Percentiles rank a stretch among this genome's conserved stretches.
Conservation (phyloP, 2,113 vertebrate genomes). For the Mesoclemmys tuberculata region DNA sequence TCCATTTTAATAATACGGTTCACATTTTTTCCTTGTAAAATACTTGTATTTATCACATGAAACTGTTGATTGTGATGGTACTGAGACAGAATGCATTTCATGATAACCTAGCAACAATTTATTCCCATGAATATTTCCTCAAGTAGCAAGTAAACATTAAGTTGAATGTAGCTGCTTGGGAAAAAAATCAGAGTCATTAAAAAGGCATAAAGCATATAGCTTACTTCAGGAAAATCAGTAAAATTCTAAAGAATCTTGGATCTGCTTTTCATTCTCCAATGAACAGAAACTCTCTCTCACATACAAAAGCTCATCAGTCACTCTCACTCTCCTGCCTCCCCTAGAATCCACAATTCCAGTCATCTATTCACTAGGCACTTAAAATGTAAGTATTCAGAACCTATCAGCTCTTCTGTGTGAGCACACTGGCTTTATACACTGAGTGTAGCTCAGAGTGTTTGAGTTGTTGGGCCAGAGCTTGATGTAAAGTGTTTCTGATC, state of each 20-base stretch:
- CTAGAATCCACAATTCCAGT: background rate
- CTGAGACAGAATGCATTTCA: slow-evolving; percentile 34
- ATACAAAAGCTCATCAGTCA: background rate
- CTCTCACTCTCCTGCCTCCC: background rate
- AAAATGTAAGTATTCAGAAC: background rate
- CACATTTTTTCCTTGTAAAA: slow-evolving; percentile 19
- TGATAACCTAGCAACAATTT: slow-evolving; percentile 58
- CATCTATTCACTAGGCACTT: background rate
- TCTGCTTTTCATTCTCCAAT: slow-evolving; percentile 24
- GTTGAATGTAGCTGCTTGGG: slow-evolving; percentile 28
- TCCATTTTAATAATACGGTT: slow-evolving; percentile 24
- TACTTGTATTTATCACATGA: slow-evolving; percentile 35
- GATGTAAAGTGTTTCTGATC: background rate
- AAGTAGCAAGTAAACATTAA: slow-evolving; percentile 15
- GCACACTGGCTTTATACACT: background rate
- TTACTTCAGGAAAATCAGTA: slow-evolving; percentile 3
- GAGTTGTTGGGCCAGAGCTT: background rate
- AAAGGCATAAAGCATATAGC: slow-evolving; percentile 25
- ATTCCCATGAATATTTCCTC: slow-evolving; percentile 42
- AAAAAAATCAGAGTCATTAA: slow-evolving; percentile 25
- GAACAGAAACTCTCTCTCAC: background rate
- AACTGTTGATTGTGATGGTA: slow-evolving; percentile 1
- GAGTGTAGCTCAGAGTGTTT: accelerated
- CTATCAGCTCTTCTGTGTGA: background rate
- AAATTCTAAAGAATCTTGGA: slow-evolving; percentile 7